Conservation (phyloP, 1,140 invertebrate species). For the Euwallacea fornicatus region DNA sequence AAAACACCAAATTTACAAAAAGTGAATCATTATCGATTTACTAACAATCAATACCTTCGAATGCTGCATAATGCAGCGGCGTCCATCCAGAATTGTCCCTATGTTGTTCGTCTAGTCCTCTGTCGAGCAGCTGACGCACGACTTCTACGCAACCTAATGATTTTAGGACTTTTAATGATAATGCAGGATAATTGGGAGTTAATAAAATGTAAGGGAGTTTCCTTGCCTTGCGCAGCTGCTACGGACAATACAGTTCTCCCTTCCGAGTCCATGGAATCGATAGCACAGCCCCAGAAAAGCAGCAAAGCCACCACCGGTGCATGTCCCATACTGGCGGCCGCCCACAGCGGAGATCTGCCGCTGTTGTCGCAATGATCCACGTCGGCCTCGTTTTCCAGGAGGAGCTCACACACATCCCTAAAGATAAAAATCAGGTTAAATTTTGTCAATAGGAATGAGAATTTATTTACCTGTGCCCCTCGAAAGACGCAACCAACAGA, state of each 20-base stretch:
- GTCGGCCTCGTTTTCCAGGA: constrained; percentile 84
- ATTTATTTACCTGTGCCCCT: constrained; percentile 73
- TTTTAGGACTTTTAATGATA: constrained; percentile 8
- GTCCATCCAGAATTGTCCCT: constrained; percentile 92
- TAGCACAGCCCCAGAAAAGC: constrained; percentile 86
- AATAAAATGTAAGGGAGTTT: neutral
- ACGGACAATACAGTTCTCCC: constrained; percentile 87
- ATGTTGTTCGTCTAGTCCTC: constrained; percentile 89
- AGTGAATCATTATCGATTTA: neutral
- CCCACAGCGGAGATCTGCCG: constrained; percentile 77
- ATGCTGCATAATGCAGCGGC: constrained; percentile 89
- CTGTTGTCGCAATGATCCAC: constrained; percentile 81
- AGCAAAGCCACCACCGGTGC: constrained; percentile 76
- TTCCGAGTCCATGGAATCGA: constrained; percentile 87
- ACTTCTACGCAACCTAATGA: constrained; percentile 69
- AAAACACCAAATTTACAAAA: neutral
- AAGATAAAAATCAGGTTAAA: constrained; percentile 30
- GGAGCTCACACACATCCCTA: constrained; percentile 77
- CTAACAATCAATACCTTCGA: constrained; percentile 67
- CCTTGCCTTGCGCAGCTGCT: constrained; percentile 80
- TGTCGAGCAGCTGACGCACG: constrained; percentile 83
- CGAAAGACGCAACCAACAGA: constrained; percentile 89
- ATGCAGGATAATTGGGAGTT: neutral
- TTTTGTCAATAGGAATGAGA: neutral
- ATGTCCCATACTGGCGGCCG: constrained; percentile 85